These are phyloP conservation scores for Polypedilum vanderplanki DNA, from an alignment of 1,140 invertebrate genomes.

Conservation along the genomic window DNA sequence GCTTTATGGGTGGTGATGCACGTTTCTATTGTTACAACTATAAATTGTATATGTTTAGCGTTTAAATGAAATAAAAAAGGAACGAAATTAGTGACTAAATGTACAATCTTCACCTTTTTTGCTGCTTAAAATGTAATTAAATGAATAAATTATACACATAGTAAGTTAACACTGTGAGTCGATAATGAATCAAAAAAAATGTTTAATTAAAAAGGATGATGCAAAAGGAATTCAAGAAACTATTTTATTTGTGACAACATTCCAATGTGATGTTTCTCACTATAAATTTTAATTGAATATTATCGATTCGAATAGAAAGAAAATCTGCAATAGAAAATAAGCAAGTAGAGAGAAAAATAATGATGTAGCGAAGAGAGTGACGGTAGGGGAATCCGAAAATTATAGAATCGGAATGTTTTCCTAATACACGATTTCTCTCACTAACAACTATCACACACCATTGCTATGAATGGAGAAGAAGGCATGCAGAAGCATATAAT, in stretches of 20 bases:
- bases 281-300: background rate
- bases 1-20: constrained; percentile 21
- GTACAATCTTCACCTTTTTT: too few species aligned
- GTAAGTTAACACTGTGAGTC: too few species aligned
- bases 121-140: too few species aligned
- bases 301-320: too few species aligned
- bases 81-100: too few species aligned
- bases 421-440: constrained; percentile 19
- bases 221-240: too few species aligned
- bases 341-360: background rate
- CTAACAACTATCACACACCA: background rate
- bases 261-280: background rate
- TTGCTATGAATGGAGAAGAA: background rate
- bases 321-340: background rate
- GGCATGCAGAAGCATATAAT: background rate
- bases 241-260: too few species aligned
- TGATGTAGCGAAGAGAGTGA: constrained; percentile 8
- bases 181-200: too few species aligned
- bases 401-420: constrained; percentile 25
- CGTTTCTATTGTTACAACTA: constrained; percentile 26
- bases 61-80: background rate
- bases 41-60: constrained; percentile 3
- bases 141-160: too few species aligned
- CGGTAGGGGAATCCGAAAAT: constrained; percentile 5
- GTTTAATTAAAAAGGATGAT: too few species aligned